phyloP scores from a whole-genome alignment of 1,140 invertebrate species.

The Mylabris phalerata region DNA sequence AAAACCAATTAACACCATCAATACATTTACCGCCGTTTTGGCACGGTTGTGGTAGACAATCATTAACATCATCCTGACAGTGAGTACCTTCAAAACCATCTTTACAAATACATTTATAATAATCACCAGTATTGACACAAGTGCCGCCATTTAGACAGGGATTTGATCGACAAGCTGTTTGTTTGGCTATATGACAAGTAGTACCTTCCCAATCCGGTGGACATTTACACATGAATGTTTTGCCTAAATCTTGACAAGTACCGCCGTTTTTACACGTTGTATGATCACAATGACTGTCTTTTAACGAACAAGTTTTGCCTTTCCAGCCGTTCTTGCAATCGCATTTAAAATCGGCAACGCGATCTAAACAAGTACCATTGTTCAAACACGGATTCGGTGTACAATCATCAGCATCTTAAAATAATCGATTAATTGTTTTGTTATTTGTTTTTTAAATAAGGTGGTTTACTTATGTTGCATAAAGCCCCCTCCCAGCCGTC shows the following conservation, averaged over 20 bases:
- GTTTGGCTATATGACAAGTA: constrained; percentile 61
- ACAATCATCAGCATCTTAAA: constrained; percentile 77
- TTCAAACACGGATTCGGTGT: constrained; percentile 64
- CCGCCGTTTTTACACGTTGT: constrained; percentile 58
- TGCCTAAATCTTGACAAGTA: constrained; percentile 59
- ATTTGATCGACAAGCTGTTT: constrained; percentile 63
- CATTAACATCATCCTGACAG: constrained; percentile 59
- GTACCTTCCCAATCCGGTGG: constrained; percentile 59
- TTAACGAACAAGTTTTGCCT: constrained; percentile 62
- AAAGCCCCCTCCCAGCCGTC: constrained; percentile 59
- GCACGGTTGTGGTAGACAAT: constrained; percentile 59
- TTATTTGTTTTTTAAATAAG: background rate
- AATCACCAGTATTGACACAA: constrained; percentile 64
- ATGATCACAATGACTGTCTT: constrained; percentile 58
- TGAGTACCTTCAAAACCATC: constrained; percentile 58
- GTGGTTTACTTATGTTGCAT: constrained; percentile 54
- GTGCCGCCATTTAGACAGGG: constrained; percentile 70
- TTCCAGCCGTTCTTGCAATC: constrained; percentile 72
- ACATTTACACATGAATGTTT: constrained; percentile 57
- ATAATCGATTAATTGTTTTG: background rate
- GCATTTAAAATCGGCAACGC: constrained; percentile 66
- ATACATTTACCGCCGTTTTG: constrained; percentile 72
- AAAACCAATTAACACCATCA: constrained; percentile 73
- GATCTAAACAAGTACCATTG: constrained; percentile 69
- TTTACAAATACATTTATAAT: constrained; percentile 62